Percentiles rank a stretch among this genome's conserved stretches.
Evolutionary conservation across 2,797 vertebrate genomes (phyloP).

Genomic region (Artibeus lituratus): DNA sequence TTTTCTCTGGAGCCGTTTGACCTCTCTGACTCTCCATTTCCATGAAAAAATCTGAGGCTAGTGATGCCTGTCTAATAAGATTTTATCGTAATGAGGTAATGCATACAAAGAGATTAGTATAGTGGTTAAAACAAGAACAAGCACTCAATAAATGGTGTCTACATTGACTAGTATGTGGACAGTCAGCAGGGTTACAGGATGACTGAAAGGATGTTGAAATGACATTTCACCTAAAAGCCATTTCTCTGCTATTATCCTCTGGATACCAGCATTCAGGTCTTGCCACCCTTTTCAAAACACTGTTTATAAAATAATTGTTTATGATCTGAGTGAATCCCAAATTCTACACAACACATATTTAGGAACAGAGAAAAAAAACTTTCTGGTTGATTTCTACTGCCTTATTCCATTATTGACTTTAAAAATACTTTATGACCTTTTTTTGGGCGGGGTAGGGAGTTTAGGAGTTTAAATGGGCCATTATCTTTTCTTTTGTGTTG

Average conservation of each 20-base stretch:
- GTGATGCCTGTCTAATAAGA: not conserved
- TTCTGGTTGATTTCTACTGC: not conserved
- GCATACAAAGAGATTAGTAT: not conserved
- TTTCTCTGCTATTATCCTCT: not conserved
- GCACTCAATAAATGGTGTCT: not conserved
- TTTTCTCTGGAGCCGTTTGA: not conserved
- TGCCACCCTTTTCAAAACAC: not conserved
- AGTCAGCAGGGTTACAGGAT: not conserved
- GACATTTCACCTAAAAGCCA: not conserved
- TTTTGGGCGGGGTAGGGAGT: fast-evolving
- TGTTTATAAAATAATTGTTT: not conserved
- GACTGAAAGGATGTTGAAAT: not conserved
- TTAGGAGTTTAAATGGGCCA: not conserved
- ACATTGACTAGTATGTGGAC: not conserved
- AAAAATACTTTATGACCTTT: not conserved
- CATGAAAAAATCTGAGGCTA: not conserved
- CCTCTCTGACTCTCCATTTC: not conserved
- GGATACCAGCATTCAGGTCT: not conserved
- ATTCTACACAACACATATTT: not conserved
- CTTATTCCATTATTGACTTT: not conserved
- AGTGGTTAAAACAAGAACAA: not conserved
- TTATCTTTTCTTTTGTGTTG: not conserved
- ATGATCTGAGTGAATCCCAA: not conserved
- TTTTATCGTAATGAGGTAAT: not conserved
- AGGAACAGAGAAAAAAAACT: not conserved